Evolutionary conservation across 2,888 invertebrate species (phyloP).

Genomic region (Epistrophe grossulariae): DNA sequence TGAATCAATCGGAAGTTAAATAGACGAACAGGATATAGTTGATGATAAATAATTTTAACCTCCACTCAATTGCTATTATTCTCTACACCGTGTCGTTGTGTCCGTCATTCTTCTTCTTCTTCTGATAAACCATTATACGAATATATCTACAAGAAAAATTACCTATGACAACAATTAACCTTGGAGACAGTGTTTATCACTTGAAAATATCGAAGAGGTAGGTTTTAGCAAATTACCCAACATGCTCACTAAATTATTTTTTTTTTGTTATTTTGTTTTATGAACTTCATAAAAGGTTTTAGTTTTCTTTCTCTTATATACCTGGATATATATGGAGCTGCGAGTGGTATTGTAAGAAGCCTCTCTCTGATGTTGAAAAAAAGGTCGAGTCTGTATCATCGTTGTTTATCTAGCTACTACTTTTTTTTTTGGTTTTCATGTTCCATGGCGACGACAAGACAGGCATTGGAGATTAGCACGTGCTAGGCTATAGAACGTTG

Average conservation of each 20-base stretch:
- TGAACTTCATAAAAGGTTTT: constrained; percentile 30
- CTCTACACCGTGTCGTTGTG: neutral
- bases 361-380: neutral
- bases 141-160: constrained; percentile 5
- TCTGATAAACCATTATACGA: neutral
- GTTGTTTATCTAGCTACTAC: constrained; percentile 44
- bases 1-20: constrained; percentile 65
- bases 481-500: constrained; percentile 53
- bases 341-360: constrained; percentile 3
- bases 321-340: constrained; percentile 30
- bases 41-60: constrained; percentile 55
- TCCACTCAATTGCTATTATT: constrained; percentile 37
- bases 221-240: constrained; percentile 60
- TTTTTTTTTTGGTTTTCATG: constrained; percentile 21
- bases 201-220: constrained; percentile 50
- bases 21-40: constrained; percentile 66
- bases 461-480: constrained; percentile 69
- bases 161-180: constrained; percentile 62
- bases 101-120: neutral
- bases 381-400: constrained; percentile 46
- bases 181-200: constrained; percentile 51
- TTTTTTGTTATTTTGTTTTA: constrained; percentile 27
- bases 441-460: constrained; percentile 60
- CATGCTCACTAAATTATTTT: constrained; percentile 47
- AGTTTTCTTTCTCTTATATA: neutral